Evolutionary conservation across 2,113 vertebrate species (phyloP), one percentile per base, ranked within the genome.

Genomic region (Tretioscincus oriximinensis): DNA sequence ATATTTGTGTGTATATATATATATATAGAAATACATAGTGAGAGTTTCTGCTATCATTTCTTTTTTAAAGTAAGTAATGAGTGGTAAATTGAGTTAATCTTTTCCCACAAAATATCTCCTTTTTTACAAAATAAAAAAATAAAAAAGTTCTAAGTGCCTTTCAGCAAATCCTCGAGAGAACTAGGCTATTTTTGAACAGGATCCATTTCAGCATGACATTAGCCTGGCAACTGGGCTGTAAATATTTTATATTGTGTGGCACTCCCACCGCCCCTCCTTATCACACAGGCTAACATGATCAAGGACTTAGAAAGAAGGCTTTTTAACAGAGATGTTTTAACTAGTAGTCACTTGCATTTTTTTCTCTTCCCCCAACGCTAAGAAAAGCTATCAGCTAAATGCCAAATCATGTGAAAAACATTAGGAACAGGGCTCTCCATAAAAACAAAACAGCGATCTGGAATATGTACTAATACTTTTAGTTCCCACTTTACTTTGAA

Each of bases 181-280:
- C 94, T 92, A 93, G 94, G 95, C 96, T 98, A 96, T 97, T 97
- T 97, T 97, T 97, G 92, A 96, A 94, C 86, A 83, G 93, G 93
- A 95, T 95, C 92, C 94, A 92, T 96, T 96, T 97, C 92, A 95
- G 96, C 92, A 92, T 85, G 95, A 97, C 95, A 97, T 94, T 94
- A 96, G 93, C 92, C 93, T 96, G 95, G 95, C 95, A 95, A 92
- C 94, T 93, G 93, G 93, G 88, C 93, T 78, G 92, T 97, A 95
- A 94, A 94, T 96, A 95, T 97, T 96, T 97, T 95, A 96, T 96
- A 95, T 0, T 77, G 89, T 95, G 92, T 90, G 54, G 61, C 73
- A 81, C 80, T 86, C 68, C 78, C 74, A 28, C 45, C n/a, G 72
- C 81, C 45, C 80, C 72, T 26, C 85, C 60, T 74, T 81, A 76